Base-by-base conservation (phyloP, 2,888 invertebrate species). In the Dyspetes luteomarginatus region DNA sequence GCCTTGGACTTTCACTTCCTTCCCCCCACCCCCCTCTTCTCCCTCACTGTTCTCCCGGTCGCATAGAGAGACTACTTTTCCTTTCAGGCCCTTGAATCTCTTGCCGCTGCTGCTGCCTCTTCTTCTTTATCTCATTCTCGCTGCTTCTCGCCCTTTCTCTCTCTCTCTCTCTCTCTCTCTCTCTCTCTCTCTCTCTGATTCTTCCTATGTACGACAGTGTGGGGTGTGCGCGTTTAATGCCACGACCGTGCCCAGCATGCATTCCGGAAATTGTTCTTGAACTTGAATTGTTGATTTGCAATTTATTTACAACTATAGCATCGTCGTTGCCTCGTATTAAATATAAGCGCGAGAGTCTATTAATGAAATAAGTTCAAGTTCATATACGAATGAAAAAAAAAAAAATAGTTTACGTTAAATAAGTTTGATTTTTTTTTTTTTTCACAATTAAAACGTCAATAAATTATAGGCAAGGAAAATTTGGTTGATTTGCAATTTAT, bases 1-100 rank as follows among this genome's bases (percentile, higher is more conserved):
- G 79, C 84, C 68, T 82, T 87, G 84, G 88, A 91, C 91, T 91
- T 91, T 91, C 91, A 91, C 91, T 91, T 91, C 91, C 90, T 90
- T 89, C 88, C 89, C 89, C 88, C 89, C 75, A 78, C 75, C 81
- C 71, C 58, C n/a, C 65, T 45, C 30, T 17, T 26, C 58, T 26
- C 58, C 5, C 17, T 45, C 24, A 55, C 56, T 17, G 24, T 30
- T 30, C 71, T 45, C 55, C 52, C 36, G 62, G 86, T 88, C 87
- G 88, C 89, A 88, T 89, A 88, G 87, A 88, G 62, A 73, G 82
- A 86, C 87, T 87, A 87, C 88, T 89, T 89, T 89, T 88, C 89
- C 89, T 89, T 89, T 88, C 89, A 89, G 87, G 87, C 88, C 88
- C 88, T 87, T 87, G 86, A 85, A 85, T 69, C 17, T 65, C 75